phyloP scores from a whole-genome alignment of 1,140 invertebrate genomes.

The Odontomachus brunneus region DNA sequence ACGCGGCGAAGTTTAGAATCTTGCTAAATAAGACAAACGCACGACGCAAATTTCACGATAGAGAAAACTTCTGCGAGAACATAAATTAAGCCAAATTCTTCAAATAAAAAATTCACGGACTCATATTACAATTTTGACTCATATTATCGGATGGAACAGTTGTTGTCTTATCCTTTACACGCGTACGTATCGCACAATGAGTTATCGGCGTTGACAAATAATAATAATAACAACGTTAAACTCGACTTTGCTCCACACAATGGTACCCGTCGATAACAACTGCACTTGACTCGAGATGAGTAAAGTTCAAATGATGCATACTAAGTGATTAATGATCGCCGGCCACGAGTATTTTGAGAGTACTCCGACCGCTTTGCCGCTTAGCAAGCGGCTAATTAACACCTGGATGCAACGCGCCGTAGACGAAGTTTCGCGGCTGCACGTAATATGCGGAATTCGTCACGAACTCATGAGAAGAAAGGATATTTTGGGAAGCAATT shows the following conservation, averaged over 20 bases:
- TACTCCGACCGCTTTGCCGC: background rate
- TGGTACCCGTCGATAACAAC: background rate
- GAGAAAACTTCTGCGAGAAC: no score
- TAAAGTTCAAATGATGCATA: background rate
- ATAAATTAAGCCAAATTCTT: no score
- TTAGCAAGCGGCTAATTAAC: background rate
- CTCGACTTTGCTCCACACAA: background rate
- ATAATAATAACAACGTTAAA: background rate
- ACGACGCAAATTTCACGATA: no score
- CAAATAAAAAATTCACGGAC: no score
- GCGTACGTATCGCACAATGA: background rate
- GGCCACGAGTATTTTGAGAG: background rate
- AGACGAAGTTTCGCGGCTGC: background rate
- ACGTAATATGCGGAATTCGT: background rate
- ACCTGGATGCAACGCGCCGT: background rate
- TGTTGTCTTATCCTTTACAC: background rate
- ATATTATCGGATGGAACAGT: background rate
- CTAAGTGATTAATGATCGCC: constrained; percentile 3
- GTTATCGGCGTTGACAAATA: background rate
- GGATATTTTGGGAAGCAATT: no score
- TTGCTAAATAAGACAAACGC: no score
- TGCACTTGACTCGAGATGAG: background rate
- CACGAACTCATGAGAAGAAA: background rate
- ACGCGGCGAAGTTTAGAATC: no score
- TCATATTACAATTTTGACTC: background rate